phyloP scores from a whole-genome alignment of 2,888 invertebrate species.

The Gastracanthus pulcherrimus region DNA sequence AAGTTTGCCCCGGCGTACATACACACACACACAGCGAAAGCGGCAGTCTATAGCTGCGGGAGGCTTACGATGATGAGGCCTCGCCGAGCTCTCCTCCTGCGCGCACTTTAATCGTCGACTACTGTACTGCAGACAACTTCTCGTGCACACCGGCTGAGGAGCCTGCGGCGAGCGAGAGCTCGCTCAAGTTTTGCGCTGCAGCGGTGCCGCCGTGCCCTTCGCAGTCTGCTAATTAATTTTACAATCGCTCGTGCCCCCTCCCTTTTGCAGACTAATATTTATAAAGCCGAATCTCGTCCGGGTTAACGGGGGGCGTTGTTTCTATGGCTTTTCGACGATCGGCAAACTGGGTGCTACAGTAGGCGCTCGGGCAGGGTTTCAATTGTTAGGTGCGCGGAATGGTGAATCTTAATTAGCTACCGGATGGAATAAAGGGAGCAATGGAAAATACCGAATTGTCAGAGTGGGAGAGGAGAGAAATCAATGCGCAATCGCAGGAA shows the following conservation, averaged over 20 bases:
- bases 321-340: too few species aligned
- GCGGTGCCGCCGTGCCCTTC: background rate
- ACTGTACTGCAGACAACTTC: slow-evolving; percentile 17
- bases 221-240: slow-evolving; percentile 35
- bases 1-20: slow-evolving; percentile 31
- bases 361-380: too few species aligned
- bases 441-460: too few species aligned
- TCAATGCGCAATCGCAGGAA: too few species aligned
- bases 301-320: background rate
- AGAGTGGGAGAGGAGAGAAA: too few species aligned
- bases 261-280: background rate
- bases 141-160: too few species aligned
- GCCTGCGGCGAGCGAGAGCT: background rate
- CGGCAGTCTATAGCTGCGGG: background rate
- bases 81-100: background rate
- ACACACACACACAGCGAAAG: too few species aligned
- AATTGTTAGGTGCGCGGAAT: too few species aligned
- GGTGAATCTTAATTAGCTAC: too few species aligned
- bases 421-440: too few species aligned
- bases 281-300: background rate
- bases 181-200: slow-evolving; percentile 1
- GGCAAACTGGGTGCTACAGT: too few species aligned
- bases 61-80: background rate
- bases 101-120: slow-evolving; percentile 39
- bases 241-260: background rate